A percentile compares a stretch with the other conserved stretches of the same genome.
phyloP scores from a whole-genome alignment of 2,888 invertebrate species.

The Heteropelma amictum region DNA sequence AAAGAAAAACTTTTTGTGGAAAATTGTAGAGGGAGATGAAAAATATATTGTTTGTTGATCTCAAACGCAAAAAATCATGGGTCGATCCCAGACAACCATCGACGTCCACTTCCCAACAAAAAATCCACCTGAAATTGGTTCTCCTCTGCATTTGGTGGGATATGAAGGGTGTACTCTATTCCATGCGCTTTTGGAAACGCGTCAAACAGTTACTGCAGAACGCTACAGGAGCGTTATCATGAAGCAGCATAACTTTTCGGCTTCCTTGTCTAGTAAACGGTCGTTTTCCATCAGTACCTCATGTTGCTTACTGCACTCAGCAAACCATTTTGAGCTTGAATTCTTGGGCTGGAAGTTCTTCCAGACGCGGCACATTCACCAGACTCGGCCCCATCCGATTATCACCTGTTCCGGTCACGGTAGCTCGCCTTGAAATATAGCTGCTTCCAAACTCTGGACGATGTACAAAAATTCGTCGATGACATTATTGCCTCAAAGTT shows the following conservation, averaged over 20 bases:
- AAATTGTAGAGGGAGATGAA: not conserved
- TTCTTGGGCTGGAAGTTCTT: slow-evolving; percentile 57
- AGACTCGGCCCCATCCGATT: slow-evolving; percentile 51
- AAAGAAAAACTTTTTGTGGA: not conserved
- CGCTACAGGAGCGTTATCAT: slow-evolving; percentile 27
- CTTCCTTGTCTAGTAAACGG: slow-evolving; percentile 44
- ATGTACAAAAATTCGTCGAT: slow-evolving; percentile 42
- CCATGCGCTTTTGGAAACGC: slow-evolving; percentile 49
- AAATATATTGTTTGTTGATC: not conserved
- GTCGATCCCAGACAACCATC: not conserved
- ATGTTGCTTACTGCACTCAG: slow-evolving; percentile 37
- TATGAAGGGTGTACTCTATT: slow-evolving; percentile 53
- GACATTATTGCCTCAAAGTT: slow-evolving; percentile 53
- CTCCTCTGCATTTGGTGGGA: slow-evolving; percentile 52
- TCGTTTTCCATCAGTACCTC: slow-evolving; percentile 46
- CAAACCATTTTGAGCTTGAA: slow-evolving; percentile 15
- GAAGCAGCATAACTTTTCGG: slow-evolving; percentile 48
- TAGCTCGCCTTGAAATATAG: slow-evolving; percentile 22
- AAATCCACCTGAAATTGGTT: not conserved
- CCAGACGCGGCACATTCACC: slow-evolving; percentile 49
- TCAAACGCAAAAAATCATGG: slow-evolving; percentile 1
- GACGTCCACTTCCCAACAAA: not conserved
- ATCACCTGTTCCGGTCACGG: slow-evolving; percentile 48
- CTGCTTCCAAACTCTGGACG: slow-evolving; percentile 33
- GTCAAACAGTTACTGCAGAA: slow-evolving; percentile 49